Percentiles rank a stretch among this genome's conserved stretches.
Evolutionary conservation across 2,797 vertebrate genomes (phyloP).

Genomic region (Acanthurus tractus): DNA sequence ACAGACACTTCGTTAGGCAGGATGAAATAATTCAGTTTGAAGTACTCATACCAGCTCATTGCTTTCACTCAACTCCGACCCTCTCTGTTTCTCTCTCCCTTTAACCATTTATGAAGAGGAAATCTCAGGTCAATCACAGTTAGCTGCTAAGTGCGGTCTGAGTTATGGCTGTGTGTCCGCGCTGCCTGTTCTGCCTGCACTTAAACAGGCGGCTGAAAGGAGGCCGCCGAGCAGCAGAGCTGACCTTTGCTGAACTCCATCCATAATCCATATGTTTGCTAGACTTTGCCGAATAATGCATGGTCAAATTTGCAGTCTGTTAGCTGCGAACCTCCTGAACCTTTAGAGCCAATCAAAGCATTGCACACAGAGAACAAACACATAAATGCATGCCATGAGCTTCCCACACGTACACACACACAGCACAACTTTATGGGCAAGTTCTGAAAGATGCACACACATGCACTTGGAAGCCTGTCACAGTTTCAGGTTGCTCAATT

Average conservation of each 20-base stretch:
- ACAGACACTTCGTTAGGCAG: neutral
- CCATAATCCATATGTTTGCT: slow-evolving; percentile 57
- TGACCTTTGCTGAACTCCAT: slow-evolving; percentile 62
- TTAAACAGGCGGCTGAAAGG: slow-evolving; percentile 43
- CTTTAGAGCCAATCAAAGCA: slow-evolving; percentile 27
- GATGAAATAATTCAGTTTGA: slow-evolving; percentile 40
- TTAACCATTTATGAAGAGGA: slow-evolving; percentile 54
- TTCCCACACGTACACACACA: neutral
- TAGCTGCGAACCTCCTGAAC: slow-evolving; percentile 34
- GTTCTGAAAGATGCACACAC: slow-evolving; percentile 33
- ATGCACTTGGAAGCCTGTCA: slow-evolving; percentile 1
- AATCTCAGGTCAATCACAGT: slow-evolving; percentile 58
- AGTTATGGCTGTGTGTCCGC: slow-evolving; percentile 39
- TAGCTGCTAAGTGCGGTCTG: slow-evolving; percentile 51
- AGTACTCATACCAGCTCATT: slow-evolving; percentile 33
- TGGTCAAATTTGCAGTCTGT: slow-evolving; percentile 41
- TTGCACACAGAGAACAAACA: neutral
- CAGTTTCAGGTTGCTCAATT: slow-evolving; percentile 21
- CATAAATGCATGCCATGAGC: neutral
- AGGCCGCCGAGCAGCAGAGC: slow-evolving; percentile 30
- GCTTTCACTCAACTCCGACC: neutral
- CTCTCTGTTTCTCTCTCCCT: slow-evolving; percentile 20
- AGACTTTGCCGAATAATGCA: slow-evolving; percentile 25
- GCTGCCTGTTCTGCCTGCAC: slow-evolving; percentile 28
- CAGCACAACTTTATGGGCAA: slow-evolving; percentile 1